phyloP scores from a whole-genome alignment of 2,888 invertebrate species.

The Caprella mutica region DNA sequence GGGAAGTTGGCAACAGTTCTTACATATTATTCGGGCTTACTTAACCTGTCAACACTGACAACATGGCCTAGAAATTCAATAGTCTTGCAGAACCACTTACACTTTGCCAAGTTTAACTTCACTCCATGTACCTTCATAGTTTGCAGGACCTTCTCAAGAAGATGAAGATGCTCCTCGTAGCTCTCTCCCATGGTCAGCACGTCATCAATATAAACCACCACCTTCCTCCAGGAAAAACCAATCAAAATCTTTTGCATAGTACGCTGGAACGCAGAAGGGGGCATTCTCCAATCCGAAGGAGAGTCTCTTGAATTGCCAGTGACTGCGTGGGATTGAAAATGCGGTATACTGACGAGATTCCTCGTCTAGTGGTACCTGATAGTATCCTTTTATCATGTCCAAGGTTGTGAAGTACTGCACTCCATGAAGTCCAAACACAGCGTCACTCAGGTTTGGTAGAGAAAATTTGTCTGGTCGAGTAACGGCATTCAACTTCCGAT shows the following conservation, averaged over 20 bases:
- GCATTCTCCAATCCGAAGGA: not conserved
- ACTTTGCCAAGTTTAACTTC: not conserved
- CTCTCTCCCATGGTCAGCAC: not conserved
- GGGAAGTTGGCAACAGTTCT: not conserved
- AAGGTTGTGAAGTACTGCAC: not conserved
- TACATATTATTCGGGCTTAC: not conserved
- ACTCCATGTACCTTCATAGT: not conserved
- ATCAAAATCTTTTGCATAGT: not conserved
- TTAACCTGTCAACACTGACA: not conserved
- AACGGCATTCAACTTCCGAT: not conserved
- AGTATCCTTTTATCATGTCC: constrained; percentile 1
- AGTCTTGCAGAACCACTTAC: not conserved
- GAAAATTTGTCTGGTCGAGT: not conserved
- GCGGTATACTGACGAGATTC: not conserved
- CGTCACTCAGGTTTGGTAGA: not conserved
- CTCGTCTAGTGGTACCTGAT: not conserved
- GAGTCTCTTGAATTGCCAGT: not conserved
- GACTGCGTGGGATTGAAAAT: not conserved
- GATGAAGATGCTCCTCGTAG: not conserved
- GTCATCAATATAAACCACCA: not conserved
- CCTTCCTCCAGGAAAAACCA: not conserved
- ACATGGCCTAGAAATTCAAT: not conserved
- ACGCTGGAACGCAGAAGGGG: not conserved
- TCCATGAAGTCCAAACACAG: not conserved
- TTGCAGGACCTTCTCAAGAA: not conserved